Percentiles rank a stretch among this genome's conserved stretches.
These are phyloP conservation scores for Etheostoma cragini DNA, from an alignment of 2,113 vertebrate species.

Conservation along the genomic window DNA sequence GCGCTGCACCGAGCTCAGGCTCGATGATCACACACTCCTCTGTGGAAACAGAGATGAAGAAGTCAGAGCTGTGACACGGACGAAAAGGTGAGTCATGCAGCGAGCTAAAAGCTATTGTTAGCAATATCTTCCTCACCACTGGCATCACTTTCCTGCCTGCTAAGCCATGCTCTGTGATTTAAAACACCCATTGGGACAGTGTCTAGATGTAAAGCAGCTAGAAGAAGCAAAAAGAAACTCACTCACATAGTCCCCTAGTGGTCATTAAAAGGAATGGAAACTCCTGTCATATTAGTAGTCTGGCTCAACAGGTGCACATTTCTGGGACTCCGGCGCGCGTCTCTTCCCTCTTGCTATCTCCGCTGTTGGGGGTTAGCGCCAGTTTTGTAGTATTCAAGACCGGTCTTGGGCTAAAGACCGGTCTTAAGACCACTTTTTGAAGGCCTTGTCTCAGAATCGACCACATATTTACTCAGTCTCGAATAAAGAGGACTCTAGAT, in stretches of 20 bases:
- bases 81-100: conserved; percentile 36
- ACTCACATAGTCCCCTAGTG: conserved; percentile 10
- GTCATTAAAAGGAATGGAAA: neutral
- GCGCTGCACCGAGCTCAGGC: conserved; percentile 50
- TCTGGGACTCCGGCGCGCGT: too few relatives aligned
- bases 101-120: conserved; percentile 37
- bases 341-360: too few relatives aligned
- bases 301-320: too few relatives aligned
- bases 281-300: neutral
- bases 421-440: too few relatives aligned
- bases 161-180: conserved; percentile 16
- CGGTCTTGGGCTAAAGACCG: too few relatives aligned
- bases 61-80: conserved; percentile 35
- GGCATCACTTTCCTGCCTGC: conserved; percentile 12
- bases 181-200: conserved; percentile 16
- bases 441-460: too few relatives aligned
- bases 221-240: neutral
- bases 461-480: too few relatives aligned
- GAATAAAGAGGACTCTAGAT: too few relatives aligned
- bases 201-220: conserved; percentile 4
- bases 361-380: too few relatives aligned
- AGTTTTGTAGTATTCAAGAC: too few relatives aligned
- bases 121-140: conserved; percentile 30
- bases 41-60: conserved; percentile 57
- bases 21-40: conserved; percentile 83